These are phyloP conservation scores for Panopea generosa DNA, from an alignment of 2,888 invertebrate genomes.

Conservation along the genomic window DNA sequence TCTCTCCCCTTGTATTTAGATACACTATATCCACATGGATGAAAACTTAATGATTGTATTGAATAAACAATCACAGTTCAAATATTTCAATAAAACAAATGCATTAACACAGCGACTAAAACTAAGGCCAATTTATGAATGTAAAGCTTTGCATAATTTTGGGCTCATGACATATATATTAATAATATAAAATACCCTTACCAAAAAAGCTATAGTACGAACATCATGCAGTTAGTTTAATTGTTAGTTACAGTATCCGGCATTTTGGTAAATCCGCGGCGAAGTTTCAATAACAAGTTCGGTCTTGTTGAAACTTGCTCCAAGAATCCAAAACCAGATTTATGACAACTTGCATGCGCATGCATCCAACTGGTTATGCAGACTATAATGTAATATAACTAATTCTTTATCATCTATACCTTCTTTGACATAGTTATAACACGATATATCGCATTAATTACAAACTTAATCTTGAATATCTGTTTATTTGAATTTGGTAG, in stretches of 20 bases:
- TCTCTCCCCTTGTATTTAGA: no score
- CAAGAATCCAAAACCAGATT: neutral
- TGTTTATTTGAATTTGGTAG: slow-evolving; percentile 55
- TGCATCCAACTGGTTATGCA: neutral
- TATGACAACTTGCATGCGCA: neutral
- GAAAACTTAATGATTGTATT: no score
- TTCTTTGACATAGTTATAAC: slow-evolving; percentile 37
- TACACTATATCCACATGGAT: no score
- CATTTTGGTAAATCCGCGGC: slow-evolving; percentile 42
- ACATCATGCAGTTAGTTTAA: slow-evolving; percentile 44
- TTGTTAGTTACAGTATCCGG: slow-evolving; percentile 27
- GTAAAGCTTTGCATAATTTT: no score
- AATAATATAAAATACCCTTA: neutral
- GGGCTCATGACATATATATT: no score
- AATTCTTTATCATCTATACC: slow-evolving; percentile 20
- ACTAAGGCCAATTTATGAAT: no score
- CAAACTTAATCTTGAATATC: neutral
- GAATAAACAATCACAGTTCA: neutral
- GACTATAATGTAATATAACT: neutral
- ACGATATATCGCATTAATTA: neutral
- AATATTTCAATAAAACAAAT: neutral
- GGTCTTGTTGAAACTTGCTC: slow-evolving; percentile 37
- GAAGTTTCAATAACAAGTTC: slow-evolving; percentile 29
- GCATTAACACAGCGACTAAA: no score
- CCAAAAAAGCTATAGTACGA: neutral